Evolutionary conservation across 2,113 vertebrate genomes (phyloP), one percentile per base, ranked within the genome.

Genomic region (Brachypteracias leptosomus): DNA sequence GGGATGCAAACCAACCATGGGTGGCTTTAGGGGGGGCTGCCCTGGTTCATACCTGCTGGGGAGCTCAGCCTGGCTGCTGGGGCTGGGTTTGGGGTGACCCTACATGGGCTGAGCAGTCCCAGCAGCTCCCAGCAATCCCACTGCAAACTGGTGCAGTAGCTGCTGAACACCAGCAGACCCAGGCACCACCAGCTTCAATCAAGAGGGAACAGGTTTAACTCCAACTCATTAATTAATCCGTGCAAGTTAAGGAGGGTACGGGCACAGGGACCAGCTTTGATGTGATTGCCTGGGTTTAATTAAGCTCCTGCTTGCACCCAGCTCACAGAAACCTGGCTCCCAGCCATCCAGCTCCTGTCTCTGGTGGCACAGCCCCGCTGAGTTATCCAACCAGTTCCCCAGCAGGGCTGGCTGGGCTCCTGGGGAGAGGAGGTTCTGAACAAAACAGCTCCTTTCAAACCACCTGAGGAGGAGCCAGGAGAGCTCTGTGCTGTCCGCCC

Each of bases 221-320:
- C 83, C 3, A 22, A 8, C 28, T 75, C 52, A 1, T 83, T 94
- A 94, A 96, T 95, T 96, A 96, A 95, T 58, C 73, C 54, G 13
- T 15, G 63, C 62, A 1, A 47, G 17, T 78, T 76, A 59, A 85
- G 66, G 35, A 89, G 70, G 51, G 38, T 58, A 74, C 42, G 36
- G 16, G 76, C 35, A 21, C 76, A 49, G 95, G 94, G 92, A 82
- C 82, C 62, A 1, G 66, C 79, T 90, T 62, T 66, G 94, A n/a
- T 84, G 92, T 76, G 92, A 90, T 92, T 93, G 72, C 51, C 20
- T 49, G 7, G 82, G 16, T 58, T 94, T 96, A 96, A 96, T 95
- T 93, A 96, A 95, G n/a, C 90, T 66, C 31, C 25, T 31, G 44
- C 65, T 61, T 31, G 88, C 71, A 70, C 75, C 85, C 93, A 9